Percentiles rank a stretch among this genome's conserved stretches.
phyloP scores from a whole-genome alignment of 2,797 vertebrate species.

The Semaprochilodus insignis region DNA sequence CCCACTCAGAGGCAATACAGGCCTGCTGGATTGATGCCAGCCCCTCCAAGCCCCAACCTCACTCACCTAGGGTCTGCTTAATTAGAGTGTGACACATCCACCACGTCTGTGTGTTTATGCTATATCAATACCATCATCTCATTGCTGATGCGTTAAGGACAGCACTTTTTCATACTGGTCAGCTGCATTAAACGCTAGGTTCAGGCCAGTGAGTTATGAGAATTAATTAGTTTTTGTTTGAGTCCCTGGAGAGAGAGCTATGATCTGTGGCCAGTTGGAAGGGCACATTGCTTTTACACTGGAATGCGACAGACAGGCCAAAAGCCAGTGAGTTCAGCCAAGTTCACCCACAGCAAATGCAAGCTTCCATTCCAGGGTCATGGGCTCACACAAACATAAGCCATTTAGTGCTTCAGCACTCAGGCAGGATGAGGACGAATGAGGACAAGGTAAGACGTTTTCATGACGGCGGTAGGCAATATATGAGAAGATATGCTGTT shows the following conservation, averaged over 20 bases:
- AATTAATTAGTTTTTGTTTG: constrained; percentile 34
- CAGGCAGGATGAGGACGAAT: not conserved
- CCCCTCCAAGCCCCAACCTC: not conserved
- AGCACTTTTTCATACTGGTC: constrained; percentile 17
- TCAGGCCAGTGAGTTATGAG: constrained; percentile 34
- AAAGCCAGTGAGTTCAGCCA: constrained; percentile 51
- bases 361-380: constrained; percentile 16
- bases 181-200: constrained; percentile 14
- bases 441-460: not conserved
- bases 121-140: constrained; percentile 13
- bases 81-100: constrained; percentile 18
- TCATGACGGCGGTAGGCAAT: not conserved
- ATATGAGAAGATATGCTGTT: not conserved
- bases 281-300: constrained; percentile 41
- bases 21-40: constrained; percentile 28
- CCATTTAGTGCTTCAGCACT: constrained; percentile 4
- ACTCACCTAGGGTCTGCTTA: not conserved
- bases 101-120: not conserved
- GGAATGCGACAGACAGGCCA: constrained; percentile 49
- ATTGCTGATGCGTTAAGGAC: constrained; percentile 8
- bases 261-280: constrained; percentile 57
- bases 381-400: constrained; percentile 17
- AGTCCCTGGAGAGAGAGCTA: constrained; percentile 42
- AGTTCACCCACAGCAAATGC: constrained; percentile 26
- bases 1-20: constrained; percentile 34